These are phyloP conservation scores for Drosophila mauritiana DNA, from an alignment of 1,140 invertebrate species.

Conservation along the genomic window DNA sequence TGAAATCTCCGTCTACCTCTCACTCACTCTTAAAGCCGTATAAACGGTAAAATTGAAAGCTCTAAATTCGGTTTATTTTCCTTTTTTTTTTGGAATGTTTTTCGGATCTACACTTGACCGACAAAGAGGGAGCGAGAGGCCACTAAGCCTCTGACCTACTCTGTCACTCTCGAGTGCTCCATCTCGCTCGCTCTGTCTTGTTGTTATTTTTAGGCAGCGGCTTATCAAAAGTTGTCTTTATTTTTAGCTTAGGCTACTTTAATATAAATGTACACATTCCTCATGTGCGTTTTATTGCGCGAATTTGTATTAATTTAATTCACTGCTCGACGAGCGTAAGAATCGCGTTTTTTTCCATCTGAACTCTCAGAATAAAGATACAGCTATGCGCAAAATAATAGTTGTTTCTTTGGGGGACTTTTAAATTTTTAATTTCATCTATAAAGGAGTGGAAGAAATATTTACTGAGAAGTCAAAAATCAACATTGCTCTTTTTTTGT, in stretches of 20 bases:
- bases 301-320: conserved; percentile 77
- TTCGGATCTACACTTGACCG: conserved; percentile 43
- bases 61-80: conserved; percentile 22
- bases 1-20: not conserved
- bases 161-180: conserved; percentile 24
- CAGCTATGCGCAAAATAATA: not conserved
- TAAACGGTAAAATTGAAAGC: conserved; percentile 29
- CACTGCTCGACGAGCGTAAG: conserved; percentile 46
- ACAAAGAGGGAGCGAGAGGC: conserved; percentile 21
- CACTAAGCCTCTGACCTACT: conserved; percentile 42
- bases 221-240: conserved; percentile 68
- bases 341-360: conserved; percentile 31
- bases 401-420: too few relatives aligned
- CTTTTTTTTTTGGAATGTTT: not conserved
- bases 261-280: conserved; percentile 50
- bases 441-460: too few relatives aligned
- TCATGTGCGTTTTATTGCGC: conserved; percentile 53
- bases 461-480: not conserved
- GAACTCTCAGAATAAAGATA: not conserved
- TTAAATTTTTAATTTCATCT: too few relatives aligned
- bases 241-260: conserved; percentile 67
- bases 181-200: conserved; percentile 19
- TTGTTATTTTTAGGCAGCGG: conserved; percentile 56
- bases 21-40: not conserved
- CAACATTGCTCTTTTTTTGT: too few relatives aligned